Base-by-base conservation (phyloP, 2,888 invertebrate species). In the Halocaridina rubra region DNA sequence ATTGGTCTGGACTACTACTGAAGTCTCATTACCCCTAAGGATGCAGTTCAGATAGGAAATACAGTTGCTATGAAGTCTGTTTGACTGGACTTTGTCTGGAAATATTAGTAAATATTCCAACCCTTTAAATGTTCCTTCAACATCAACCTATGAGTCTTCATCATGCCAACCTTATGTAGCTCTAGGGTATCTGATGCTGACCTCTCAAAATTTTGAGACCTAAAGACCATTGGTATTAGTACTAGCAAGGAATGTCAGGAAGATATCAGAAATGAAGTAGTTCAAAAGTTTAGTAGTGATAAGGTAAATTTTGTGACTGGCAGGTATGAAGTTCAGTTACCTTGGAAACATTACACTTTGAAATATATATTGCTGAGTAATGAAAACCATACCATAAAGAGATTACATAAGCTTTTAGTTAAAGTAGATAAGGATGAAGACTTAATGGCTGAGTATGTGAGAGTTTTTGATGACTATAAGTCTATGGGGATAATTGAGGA, bases 241-340 rank as follows among this genome's bases (percentile, higher is more conserved):
- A n/a, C n/a, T n/a, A n/a, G n/a, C n/a, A n/a, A n/a, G n/a, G 77
- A 77, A 22, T 59, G 19, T 61, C 29, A 77, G 61, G 77, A 77
- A 61, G 29, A 61, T 30, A 59, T 29, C 29, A 71, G 46, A 67
- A 19, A 67, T 77, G 29, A 5, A 16, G 61, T 77, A 30, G 30
- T 77, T 77, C 22, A 67, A 67, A 39, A 46, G 39, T 61, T 77
- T n/a, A n/a, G 71, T 16, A 67, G 61, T 27, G 27, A 67, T 39
- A 77, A 77, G 19, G n/a, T 61, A 24, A 67, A 39, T 27, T 75
- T 75, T 53, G 27, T 59, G 24, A 67, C 39, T 53, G 61, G 64
- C 19, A 2, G 81, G 22, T 81, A 81, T 75, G 75, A 75, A 46
- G 75, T 81, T 19, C 46, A 75, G 8, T 57, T 81, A 32, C 75